Percentiles rank a stretch among this genome's conserved stretches.
Evolutionary conservation across 2,797 vertebrate species (phyloP).

Genomic region (Halcyon chelicuti): DNA sequence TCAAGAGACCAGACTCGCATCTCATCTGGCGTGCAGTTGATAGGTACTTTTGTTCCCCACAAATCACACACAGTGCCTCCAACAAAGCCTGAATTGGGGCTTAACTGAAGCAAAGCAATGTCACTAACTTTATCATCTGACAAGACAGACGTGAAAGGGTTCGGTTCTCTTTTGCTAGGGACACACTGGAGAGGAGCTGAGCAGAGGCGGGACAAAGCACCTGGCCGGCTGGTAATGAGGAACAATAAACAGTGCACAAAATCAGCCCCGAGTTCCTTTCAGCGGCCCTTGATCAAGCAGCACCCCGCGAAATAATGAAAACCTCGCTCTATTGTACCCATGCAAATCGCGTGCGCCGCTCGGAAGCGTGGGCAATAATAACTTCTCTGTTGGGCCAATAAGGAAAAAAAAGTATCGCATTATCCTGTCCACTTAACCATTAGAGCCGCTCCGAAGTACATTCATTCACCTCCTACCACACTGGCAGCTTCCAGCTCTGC

Average conservation of each 20-base stretch:
- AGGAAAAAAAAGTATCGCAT: conserved; percentile 10
- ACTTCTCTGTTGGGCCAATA: conserved; percentile 65
- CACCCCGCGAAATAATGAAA: conserved; percentile 55
- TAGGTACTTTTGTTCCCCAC: rapidly evolving
- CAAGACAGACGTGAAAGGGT: conserved; percentile 1
- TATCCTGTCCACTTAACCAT: conserved; percentile 69
- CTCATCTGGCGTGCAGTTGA: rapidly evolving
- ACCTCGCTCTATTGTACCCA: conserved; percentile 51
- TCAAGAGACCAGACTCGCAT: rapidly evolving
- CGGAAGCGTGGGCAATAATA: conserved; percentile 42
- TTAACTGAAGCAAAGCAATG: background rate
- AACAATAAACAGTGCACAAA: background rate
- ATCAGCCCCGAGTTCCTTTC: conserved; percentile 11
- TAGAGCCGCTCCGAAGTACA: conserved; percentile 16
- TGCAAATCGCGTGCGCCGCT: conserved; percentile 60
- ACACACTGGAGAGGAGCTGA: background rate
- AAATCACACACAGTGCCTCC: background rate
- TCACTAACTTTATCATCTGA: conserved; percentile 44
- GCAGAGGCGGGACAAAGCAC: conserved; percentile 49
- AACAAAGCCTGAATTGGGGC: background rate
- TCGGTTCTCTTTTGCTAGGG: conserved; percentile 31
- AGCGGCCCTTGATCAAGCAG: conserved; percentile 52
- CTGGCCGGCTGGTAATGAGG: background rate
- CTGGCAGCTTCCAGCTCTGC: background rate
- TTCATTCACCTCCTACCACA: background rate